Conservation (phyloP, 2,888 invertebrate genomes). For the Tinea pellionella region DNA sequence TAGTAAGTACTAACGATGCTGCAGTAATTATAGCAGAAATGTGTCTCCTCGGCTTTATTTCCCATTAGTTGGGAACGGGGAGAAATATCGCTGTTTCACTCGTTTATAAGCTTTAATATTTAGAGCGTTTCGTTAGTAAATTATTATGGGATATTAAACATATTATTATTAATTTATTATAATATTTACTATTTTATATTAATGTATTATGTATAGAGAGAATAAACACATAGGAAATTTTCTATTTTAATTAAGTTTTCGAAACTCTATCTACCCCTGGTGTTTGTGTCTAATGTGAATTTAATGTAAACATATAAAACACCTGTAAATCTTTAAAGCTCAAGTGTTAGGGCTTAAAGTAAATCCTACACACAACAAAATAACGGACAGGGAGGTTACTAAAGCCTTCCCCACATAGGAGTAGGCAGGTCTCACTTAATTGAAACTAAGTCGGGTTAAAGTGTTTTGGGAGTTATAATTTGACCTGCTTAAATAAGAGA, state of each 20-base stretch:
- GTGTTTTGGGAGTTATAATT: constrained; percentile 1
- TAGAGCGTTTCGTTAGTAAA: constrained; percentile 13
- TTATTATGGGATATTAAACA: constrained; percentile 15
- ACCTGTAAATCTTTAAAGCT: constrained; percentile 15
- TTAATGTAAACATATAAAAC: neutral
- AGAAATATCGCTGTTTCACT: neutral
- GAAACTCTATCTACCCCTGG: too few relatives aligned
- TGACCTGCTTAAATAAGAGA: neutral
- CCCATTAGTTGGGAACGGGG: neutral
- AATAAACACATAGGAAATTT: too few relatives aligned
- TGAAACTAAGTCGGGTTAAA: constrained; percentile 48
- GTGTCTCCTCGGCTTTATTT: neutral
- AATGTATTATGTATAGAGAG: too few relatives aligned
- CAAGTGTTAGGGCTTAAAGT: constrained; percentile 8
- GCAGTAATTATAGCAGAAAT: neutral
- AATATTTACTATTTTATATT: too few relatives aligned
- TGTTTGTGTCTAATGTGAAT: too few relatives aligned
- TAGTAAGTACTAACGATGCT: constrained; percentile 2
- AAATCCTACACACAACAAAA: constrained; percentile 9
- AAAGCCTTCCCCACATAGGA: constrained; percentile 1
- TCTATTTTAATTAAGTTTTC: too few relatives aligned
- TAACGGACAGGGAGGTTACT: constrained; percentile 5
- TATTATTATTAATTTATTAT: neutral
- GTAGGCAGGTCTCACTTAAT: constrained; percentile 34
- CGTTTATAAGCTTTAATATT: neutral